Percentiles rank a stretch among this genome's conserved stretches.
Conservation (phyloP, 1,140 invertebrate genomes). For the Centruroides vittatus region DNA sequence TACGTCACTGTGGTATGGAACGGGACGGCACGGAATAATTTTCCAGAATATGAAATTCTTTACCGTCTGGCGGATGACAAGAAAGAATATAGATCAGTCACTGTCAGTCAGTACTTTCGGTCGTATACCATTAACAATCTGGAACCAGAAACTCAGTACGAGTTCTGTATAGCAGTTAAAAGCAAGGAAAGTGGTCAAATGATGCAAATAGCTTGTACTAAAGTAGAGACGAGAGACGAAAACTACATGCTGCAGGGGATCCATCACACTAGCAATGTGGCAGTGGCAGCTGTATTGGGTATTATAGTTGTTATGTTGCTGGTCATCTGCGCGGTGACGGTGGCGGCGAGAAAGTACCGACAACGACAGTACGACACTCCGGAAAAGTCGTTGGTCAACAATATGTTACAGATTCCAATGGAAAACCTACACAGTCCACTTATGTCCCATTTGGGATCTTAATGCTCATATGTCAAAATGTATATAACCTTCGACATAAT, state of each 20-base stretch:
- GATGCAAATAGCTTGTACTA: conserved; percentile 30
- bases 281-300: conserved; percentile 25
- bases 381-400: conserved; percentile 18
- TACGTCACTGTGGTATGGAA: conserved; percentile 34
- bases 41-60: conserved; percentile 30
- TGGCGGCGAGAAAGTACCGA: conserved; percentile 24
- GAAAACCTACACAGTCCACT: conserved; percentile 27
- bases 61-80: conserved; percentile 19
- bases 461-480: no score
- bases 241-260: conserved; percentile 25
- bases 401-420: conserved; percentile 29
- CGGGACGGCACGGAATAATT: conserved; percentile 29
- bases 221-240: conserved; percentile 20
- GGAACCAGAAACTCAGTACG: conserved; percentile 29
- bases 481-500: no score
- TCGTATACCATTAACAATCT: conserved; percentile 33
- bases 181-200: conserved; percentile 23
- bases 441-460: conserved; percentile 7
- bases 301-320: conserved; percentile 21
- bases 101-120: conserved; percentile 20
- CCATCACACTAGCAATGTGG: conserved; percentile 24
- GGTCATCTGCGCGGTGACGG: conserved; percentile 23
- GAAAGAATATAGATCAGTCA: conserved; percentile 11
- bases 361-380: conserved; percentile 28
- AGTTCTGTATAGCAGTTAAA: conserved; percentile 34